Evolutionary conservation across 2,888 invertebrate species (phyloP).

Genomic region (Pemphredon lugubris): DNA sequence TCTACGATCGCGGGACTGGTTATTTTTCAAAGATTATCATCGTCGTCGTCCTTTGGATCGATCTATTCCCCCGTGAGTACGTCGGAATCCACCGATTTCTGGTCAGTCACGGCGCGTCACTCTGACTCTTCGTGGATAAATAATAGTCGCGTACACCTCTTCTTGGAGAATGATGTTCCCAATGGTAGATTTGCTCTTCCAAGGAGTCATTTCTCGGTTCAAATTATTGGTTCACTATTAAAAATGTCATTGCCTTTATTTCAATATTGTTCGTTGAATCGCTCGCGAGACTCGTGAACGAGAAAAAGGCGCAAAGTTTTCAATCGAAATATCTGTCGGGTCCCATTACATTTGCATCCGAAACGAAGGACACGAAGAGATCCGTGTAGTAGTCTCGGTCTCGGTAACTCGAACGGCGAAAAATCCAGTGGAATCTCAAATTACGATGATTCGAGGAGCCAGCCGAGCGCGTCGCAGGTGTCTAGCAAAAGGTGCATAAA

Average conservation of each 20-base stretch:
- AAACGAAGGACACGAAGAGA: constrained; percentile 14
- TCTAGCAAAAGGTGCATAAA: constrained; percentile 52
- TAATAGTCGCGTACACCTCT: constrained; percentile 8
- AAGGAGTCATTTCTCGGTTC: not conserved
- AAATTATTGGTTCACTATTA: too few species aligned
- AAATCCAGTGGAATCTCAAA: constrained; percentile 52
- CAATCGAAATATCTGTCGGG: constrained; percentile 17
- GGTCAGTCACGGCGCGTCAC: constrained; percentile 29
- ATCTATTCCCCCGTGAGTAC: constrained; percentile 23
- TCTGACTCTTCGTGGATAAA: constrained; percentile 20
- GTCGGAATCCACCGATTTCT: constrained; percentile 4
- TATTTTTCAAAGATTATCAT: constrained; percentile 27
- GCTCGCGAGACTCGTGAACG: too few species aligned
- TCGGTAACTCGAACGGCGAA: constrained; percentile 28
- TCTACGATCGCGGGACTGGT: constrained; percentile 1
- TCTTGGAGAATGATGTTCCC: not conserved
- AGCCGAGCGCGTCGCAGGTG: constrained; percentile 66
- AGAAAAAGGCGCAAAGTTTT: constrained; percentile 3
- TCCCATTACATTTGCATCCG: constrained; percentile 34
- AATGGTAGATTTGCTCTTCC: too few species aligned
- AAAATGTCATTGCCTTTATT: too few species aligned
- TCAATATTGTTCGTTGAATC: too few species aligned
- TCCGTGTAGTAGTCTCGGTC: constrained; percentile 14
- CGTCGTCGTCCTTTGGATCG: constrained; percentile 19
- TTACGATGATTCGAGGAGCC: constrained; percentile 53